Percentiles rank a stretch among this genome's conserved stretches.
phyloP scores from a whole-genome alignment of 1,140 invertebrate species.

The Tachypleus tridentatus region DNA sequence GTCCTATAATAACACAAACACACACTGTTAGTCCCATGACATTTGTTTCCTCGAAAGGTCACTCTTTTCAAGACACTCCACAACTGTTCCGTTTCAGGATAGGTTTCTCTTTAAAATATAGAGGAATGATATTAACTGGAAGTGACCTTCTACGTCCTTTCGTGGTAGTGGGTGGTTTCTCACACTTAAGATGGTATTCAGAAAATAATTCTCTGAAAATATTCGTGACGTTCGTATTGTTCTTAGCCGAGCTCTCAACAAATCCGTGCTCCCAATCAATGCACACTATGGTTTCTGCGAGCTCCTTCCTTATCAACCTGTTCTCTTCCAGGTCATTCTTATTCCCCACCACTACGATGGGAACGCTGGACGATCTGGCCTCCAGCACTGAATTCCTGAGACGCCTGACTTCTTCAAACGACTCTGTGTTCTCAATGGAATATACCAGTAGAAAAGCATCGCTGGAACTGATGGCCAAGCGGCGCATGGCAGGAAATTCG shows the following conservation, averaged over 20 bases:
- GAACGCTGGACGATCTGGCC: slow-evolving; percentile 52
- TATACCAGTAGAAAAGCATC: slow-evolving; percentile 75
- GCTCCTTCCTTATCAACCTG: slow-evolving; percentile 38
- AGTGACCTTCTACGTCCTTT: too few species aligned
- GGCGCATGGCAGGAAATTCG: slow-evolving; percentile 85
- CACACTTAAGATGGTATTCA: too few species aligned
- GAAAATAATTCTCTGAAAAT: slow-evolving; percentile 58
- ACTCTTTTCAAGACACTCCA: too few species aligned
- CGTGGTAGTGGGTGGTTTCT: too few species aligned
- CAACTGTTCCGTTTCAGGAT: too few species aligned
- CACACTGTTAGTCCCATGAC: too few species aligned
- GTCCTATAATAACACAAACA: too few species aligned
- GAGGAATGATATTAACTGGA: too few species aligned
- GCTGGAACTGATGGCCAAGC: slow-evolving; percentile 76
- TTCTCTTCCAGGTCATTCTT: slow-evolving; percentile 60
- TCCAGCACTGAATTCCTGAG: slow-evolving; percentile 69
- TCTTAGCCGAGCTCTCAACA: slow-evolving; percentile 75
- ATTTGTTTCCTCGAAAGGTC: too few species aligned
- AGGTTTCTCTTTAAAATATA: too few species aligned
- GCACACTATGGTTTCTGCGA: slow-evolving; percentile 66
- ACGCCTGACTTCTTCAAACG: slow-evolving; percentile 66
- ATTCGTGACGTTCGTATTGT: slow-evolving; percentile 50
- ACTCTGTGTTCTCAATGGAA: slow-evolving; percentile 69
- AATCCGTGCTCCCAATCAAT: slow-evolving; percentile 85
- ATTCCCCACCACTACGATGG: slow-evolving; percentile 85